phyloP scores from a whole-genome alignment of 2,797 vertebrate species.

The Limnodromus scolopaceus region DNA sequence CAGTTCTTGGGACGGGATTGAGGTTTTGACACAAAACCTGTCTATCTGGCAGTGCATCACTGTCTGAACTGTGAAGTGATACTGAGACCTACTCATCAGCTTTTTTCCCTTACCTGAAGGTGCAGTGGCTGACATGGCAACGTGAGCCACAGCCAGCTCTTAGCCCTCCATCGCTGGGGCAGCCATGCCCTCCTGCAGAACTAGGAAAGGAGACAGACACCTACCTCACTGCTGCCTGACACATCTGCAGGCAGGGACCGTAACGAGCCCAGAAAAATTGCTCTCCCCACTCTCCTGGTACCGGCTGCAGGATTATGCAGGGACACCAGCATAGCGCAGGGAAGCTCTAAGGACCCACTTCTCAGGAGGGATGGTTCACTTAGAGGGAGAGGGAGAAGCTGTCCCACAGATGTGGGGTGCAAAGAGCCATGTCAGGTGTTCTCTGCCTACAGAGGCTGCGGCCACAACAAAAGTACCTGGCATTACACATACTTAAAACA shows the following conservation, averaged over 20 bases:
- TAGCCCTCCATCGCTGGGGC: not conserved
- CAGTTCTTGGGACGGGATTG: not conserved
- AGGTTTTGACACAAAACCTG: not conserved
- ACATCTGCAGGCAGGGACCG: not conserved
- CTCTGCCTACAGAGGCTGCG: not conserved
- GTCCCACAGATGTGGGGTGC: not conserved
- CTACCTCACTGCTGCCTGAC: not conserved
- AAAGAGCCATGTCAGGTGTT: not conserved
- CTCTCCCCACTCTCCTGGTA: not conserved
- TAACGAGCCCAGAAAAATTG: not conserved
- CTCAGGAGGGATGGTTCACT: not conserved
- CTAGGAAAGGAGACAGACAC: not conserved
- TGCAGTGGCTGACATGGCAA: accelerated
- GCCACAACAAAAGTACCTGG: not conserved
- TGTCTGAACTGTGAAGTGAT: not conserved
- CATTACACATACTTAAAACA: not conserved
- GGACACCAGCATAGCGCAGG: not conserved
- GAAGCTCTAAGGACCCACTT: not conserved
- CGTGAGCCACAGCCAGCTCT: accelerated
- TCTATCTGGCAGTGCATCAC: not conserved
- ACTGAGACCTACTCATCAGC: not conserved
- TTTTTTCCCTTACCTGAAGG: not conserved
- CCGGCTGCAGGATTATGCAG: not conserved
- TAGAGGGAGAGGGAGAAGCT: not conserved
- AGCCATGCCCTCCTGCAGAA: not conserved